These are phyloP conservation scores for Lordiphosa mommai DNA, from an alignment of 1,140 invertebrate species.

Conservation along the genomic window DNA sequence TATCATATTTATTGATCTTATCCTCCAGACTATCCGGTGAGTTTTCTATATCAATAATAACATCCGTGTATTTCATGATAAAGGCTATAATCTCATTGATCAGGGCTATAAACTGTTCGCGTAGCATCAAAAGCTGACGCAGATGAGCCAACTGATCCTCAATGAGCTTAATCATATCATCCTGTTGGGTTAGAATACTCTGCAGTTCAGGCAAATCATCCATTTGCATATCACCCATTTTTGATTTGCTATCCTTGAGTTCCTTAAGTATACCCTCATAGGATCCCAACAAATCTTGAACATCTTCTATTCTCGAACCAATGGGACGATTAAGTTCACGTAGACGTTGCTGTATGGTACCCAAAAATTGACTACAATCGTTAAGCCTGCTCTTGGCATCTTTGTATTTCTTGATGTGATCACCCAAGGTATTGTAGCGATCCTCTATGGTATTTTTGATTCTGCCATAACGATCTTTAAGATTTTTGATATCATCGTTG, in stretches of 20 bases:
- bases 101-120: conserved; percentile 92
- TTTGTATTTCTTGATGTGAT: conserved; percentile 89
- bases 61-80: conserved; percentile 91
- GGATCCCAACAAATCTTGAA: conserved; percentile 87
- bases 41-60: conserved; percentile 91
- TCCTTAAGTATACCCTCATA: conserved; percentile 91
- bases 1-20: conserved; percentile 93
- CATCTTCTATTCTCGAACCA: conserved; percentile 91
- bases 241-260: conserved; percentile 89
- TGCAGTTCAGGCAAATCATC: conserved; percentile 88
- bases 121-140: conserved; percentile 87
- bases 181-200: conserved; percentile 88
- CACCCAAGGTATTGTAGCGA: conserved; percentile 85
- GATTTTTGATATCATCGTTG: conserved; percentile 87
- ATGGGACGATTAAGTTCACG: conserved; percentile 91
- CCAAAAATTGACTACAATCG: conserved; percentile 89
- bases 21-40: conserved; percentile 89
- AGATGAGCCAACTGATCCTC: conserved; percentile 91
- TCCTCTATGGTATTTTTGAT: conserved; percentile 88
- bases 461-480: conserved; percentile 88
- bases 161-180: conserved; percentile 89
- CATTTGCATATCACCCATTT: conserved; percentile 88
- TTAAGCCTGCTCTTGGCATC: conserved; percentile 88
- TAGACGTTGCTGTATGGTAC: conserved; percentile 89
- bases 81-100: conserved; percentile 93